A percentile compares a stretch with the other conserved stretches of the same genome.
Evolutionary conservation across 2,113 vertebrate genomes (phyloP).

Genomic region (Terrapene triunguis): DNA sequence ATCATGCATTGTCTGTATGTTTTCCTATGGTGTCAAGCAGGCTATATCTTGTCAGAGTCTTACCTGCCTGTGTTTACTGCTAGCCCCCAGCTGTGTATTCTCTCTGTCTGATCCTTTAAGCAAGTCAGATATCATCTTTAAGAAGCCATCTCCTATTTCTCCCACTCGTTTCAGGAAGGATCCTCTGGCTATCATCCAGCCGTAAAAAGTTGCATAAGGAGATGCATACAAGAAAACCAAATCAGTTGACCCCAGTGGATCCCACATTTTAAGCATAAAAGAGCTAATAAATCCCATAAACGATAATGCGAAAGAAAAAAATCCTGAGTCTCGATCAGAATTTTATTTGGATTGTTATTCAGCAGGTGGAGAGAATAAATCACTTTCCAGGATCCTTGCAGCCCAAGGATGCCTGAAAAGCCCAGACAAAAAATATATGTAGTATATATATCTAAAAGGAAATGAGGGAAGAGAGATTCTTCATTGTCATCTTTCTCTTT

Average conservation of each 20-base stretch:
- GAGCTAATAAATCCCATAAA: not conserved
- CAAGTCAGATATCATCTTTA: not conserved
- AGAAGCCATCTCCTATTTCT: no score
- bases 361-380: not conserved
- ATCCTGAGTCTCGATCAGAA: not conserved
- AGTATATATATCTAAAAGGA: not conserved
- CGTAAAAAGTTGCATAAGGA: not conserved
- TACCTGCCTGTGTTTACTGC: not conserved
- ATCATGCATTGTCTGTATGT: not conserved
- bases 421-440: no score
- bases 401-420: not conserved
- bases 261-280: not conserved
- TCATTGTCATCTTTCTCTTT: not conserved
- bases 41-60: not conserved
- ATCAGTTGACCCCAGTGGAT: not conserved
- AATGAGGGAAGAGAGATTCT: not conserved
- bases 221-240: not conserved
- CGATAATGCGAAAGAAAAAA: not conserved
- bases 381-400: fast-evolving
- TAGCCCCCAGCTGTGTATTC: not conserved
- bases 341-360: not conserved
- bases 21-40: not conserved
- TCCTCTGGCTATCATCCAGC: not conserved
- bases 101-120: not conserved
- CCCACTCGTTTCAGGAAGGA: not conserved